Percentiles rank a stretch among this genome's conserved stretches.
Evolutionary conservation across 2,113 vertebrate species (phyloP).

Genomic region (Falco punctatus): DNA sequence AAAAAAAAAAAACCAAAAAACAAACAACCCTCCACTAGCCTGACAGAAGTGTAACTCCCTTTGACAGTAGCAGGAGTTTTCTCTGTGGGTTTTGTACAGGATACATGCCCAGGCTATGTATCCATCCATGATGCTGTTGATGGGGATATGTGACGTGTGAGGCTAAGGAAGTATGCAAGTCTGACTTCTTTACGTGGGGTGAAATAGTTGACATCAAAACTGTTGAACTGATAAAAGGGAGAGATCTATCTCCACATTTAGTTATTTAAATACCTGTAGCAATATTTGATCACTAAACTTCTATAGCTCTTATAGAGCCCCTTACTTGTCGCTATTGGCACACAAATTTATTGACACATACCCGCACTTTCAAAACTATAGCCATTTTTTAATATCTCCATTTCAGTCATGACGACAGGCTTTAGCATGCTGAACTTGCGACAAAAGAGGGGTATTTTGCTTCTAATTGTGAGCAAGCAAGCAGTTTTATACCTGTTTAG

Average conservation of each 20-base stretch:
- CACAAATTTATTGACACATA: neutral
- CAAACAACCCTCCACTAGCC: too few species aligned
- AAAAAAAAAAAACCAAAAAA: neutral
- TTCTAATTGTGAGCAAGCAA: neutral
- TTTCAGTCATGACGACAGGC: neutral
- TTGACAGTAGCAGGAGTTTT: neutral
- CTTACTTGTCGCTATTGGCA: neutral
- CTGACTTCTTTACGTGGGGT: neutral
- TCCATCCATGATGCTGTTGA: neutral
- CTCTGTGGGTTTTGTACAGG: neutral
- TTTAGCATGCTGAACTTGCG: neutral
- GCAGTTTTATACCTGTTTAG: neutral
- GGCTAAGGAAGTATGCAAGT: neutral
- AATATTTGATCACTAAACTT: neutral
- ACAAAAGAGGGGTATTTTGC: neutral
- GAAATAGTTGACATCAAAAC: neutral
- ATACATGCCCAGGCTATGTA: fast-evolving
- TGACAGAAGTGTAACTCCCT: neutral
- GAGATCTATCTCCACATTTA: neutral
- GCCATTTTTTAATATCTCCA: neutral
- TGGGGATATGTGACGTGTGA: neutral
- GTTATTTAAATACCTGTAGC: neutral
- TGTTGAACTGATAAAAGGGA: neutral
- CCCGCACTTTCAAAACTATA: neutral
- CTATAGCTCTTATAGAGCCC: neutral